Evolutionary conservation across 2,797 vertebrate genomes (phyloP), one percentile per base, ranked within the genome.

Genomic region (Ctenochaetus hawaiiensis): DNA sequence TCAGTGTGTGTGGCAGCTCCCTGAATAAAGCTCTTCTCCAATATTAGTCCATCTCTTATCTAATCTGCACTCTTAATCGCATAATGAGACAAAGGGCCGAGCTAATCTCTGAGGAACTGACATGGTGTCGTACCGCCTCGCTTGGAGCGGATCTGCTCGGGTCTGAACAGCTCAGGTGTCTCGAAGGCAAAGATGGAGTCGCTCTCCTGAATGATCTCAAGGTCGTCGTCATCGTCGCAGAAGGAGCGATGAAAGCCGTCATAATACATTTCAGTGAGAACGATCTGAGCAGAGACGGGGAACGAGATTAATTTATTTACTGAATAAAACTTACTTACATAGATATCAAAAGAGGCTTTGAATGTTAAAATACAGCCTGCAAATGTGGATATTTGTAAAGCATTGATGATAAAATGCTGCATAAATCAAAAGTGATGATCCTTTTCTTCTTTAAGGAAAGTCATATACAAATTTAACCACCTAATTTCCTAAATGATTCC

Each of bases 211-310:
- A 99, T 97, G 54, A 96, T 96, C 89, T 99, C 97, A 48, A 99
- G 94, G 91, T 99, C 97, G 56, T 99, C 97, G 0, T 99, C 97
- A 0, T 97, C 96, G 17, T 99, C 97, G 0, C 97, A 98, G 94
- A 99, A 99, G 87, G 98, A 99, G 81, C 98, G 98, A 62, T 99
- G 98, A 75, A 99, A 99, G 26, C 98, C 98, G 64, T 99, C 98
- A 0, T 95, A 99, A 94, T 99, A 99, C 97, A 99, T 98, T 94
- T 99, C 98, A 0, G 98, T 99, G 87, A 99, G 96, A 90, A 98
- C 97, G 2, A 99, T 99, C 98, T 99, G 91, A 75, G 49, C 9
- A 1, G 47, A 62, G 20, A 53, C 0, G 0, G 20, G 14, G 17
- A 81, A 59, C 41, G 80, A 44, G 16, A 64, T 34, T n/a, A 0